Base-by-base conservation (phyloP, 64 coral and sea anemone genomes). In the Dendronephthya gigantea region DNA sequence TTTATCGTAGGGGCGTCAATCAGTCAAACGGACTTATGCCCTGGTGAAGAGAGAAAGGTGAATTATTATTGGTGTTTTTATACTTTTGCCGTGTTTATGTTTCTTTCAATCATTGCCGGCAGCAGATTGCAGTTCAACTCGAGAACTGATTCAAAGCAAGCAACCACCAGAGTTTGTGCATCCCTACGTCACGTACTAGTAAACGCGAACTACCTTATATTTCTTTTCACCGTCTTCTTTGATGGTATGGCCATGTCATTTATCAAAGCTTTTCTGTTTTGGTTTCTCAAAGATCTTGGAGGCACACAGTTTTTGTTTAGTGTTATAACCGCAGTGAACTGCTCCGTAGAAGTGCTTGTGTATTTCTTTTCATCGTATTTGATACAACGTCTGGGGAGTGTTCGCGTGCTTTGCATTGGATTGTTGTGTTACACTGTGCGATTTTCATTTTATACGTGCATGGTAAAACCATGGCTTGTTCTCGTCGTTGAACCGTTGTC, bases 51-150 rank as follows among this genome's bases (percentile, higher is more conserved):
- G 16, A 98, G 93, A 81, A 89, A 98, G 35, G 90, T 98, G 0
- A 93, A 98, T 36, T 98, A 98, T 30, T 98, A 98, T 32, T 92
- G 89, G 9, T 98, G 95, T 40, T 98, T 98, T 66, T 90, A 86
- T 39, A 90, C 88, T 30, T 93, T 90, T 30, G 90, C 87, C 4
- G 35, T 93, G 4, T 98, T 86, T 51, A 89, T 93, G 23, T 49
- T 93, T 22, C 59, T 89, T 16, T 92, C 95, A 22, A 37, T 98
- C 5, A 79, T 86, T 2, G 87, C 93, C 66, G 95, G 95, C 7
- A 66, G 88, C 13, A 86, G 86, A 40, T 85, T 93, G n/a, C 83
- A 93, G 28, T 98, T 98, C 70, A 68, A 90, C 29, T 34, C 32
- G 15, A 79, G 36, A 33, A 79, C 72, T 12, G 72, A 79, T 34